Percentiles rank a stretch among this genome's conserved stretches.
These are phyloP conservation scores for Heterotis niloticus DNA, from an alignment of 2,113 vertebrate genomes.

Conservation along the genomic window DNA sequence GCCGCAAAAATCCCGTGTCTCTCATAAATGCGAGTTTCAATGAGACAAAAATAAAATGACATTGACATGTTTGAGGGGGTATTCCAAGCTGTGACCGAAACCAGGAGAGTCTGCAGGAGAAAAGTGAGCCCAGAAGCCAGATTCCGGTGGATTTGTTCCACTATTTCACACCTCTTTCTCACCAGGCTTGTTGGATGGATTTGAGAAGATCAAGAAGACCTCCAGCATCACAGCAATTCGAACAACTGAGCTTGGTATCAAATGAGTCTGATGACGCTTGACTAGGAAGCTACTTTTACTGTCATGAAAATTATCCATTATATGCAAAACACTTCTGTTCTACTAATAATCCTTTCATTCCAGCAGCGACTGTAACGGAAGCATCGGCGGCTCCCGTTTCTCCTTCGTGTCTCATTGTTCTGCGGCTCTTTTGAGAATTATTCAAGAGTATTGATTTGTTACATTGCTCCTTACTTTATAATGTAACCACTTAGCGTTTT, in stretches of 20 bases:
- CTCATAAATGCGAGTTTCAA: neutral
- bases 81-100: neutral
- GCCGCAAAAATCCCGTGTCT: neutral
- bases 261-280: too few species aligned
- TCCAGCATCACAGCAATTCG: neutral
- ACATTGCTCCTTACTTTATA: neutral
- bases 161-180: constrained; percentile 34
- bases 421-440: neutral
- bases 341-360: too few species aligned
- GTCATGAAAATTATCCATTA: too few species aligned
- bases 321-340: too few species aligned
- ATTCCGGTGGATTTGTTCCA: neutral
- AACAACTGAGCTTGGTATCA: too few species aligned
- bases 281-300: too few species aligned
- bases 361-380: too few species aligned
- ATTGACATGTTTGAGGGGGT: neutral
- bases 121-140: neutral
- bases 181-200: constrained; percentile 80
- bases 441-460: neutral
- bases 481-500: neutral
- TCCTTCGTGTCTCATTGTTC: too few species aligned
- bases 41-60: constrained; percentile 1
- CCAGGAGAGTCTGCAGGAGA: neutral
- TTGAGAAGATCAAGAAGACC: constrained; percentile 81
- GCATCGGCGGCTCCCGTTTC: too few species aligned